phyloP scores from a whole-genome alignment of 2,888 invertebrate species.

The Orthonychiurus folsomi region DNA sequence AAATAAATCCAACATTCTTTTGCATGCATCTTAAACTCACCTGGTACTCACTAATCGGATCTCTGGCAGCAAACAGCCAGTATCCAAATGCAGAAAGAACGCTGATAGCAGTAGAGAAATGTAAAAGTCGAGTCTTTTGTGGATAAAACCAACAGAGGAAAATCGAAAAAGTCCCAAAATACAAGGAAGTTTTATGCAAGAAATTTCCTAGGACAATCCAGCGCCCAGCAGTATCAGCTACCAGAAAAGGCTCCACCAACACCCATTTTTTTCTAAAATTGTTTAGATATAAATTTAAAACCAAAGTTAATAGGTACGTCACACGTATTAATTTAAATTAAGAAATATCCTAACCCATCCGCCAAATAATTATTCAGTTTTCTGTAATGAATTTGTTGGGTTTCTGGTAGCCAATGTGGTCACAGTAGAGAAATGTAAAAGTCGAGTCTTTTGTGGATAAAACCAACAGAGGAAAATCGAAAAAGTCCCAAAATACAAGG shows the following conservation, averaged over 20 bases:
- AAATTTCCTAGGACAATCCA: not conserved
- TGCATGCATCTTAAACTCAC: not conserved
- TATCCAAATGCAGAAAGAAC: not conserved
- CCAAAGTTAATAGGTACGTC: no score
- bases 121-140: not conserved
- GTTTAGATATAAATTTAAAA: no score
- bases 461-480: not conserved
- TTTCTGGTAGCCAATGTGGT: not conserved
- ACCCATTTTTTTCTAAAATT: not conserved
- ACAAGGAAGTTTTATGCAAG: not conserved
- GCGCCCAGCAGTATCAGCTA: not conserved
- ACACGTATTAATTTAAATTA: no score
- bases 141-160: not conserved
- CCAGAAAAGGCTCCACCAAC: not conserved
- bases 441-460: not conserved
- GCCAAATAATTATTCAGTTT: no score
- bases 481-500: not conserved
- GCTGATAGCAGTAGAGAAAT: not conserved
- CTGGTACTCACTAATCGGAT: not conserved
- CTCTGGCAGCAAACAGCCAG: not conserved
- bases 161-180: not conserved
- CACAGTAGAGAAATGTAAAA: not conserved
- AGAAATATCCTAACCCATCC: no score
- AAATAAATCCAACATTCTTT: no score
- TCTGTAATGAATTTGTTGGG: not conserved